Evolutionary conservation across 1,140 invertebrate genomes (phyloP).

Genomic region (Dryas iulia): DNA sequence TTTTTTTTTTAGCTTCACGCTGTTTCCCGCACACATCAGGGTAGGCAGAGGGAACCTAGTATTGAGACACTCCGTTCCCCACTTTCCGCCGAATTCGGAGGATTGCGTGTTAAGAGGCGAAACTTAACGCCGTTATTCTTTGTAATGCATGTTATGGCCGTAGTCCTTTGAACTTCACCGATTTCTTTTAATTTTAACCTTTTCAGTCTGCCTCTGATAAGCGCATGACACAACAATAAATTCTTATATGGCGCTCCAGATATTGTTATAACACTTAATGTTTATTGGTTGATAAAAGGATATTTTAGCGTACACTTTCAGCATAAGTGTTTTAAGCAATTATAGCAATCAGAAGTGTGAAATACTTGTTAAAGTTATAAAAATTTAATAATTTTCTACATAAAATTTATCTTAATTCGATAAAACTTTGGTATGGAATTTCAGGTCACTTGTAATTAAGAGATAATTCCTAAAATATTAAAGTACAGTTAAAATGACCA

Average conservation of each 20-base stretch:
- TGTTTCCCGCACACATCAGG: too few relatives aligned
- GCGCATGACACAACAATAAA: slow-evolving; percentile 18
- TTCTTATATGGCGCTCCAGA: slow-evolving; percentile 9
- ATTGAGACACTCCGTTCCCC: too few relatives aligned
- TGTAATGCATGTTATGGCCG: background rate
- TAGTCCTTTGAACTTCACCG: background rate
- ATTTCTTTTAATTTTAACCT: slow-evolving; percentile 12
- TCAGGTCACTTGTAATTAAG: background rate
- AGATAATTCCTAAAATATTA: background rate
- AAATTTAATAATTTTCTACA: background rate
- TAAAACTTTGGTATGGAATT: background rate
- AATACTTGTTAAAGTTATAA: background rate
- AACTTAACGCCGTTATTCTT: background rate
- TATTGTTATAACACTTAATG: background rate
- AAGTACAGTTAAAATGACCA: background rate
- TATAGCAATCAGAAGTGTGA: background rate
- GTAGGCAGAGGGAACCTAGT: too few relatives aligned
- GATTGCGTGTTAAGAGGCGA: background rate
- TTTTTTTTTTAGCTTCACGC: too few relatives aligned
- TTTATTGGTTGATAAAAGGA: background rate
- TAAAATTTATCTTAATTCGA: background rate
- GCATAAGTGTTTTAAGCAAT: background rate
- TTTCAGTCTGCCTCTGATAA: slow-evolving; percentile 15
- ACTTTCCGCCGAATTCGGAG: too few relatives aligned
- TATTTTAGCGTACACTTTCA: background rate